Percentiles rank a stretch among this genome's conserved stretches.
Evolutionary conservation across 1,140 invertebrate species (phyloP).

Genomic region (Pseudomyrmex concolor): DNA sequence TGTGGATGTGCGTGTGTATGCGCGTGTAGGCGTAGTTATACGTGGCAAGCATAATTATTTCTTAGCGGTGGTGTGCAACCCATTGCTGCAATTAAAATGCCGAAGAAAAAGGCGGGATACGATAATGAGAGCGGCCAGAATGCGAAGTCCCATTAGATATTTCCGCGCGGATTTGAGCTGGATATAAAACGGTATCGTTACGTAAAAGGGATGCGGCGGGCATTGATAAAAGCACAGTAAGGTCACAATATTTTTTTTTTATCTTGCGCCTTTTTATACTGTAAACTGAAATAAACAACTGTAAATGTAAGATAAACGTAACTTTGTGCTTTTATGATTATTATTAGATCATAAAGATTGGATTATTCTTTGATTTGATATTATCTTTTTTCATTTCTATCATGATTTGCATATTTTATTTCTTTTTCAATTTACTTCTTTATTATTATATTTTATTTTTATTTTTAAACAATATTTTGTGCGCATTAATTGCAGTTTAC

Average conservation of each 20-base stretch:
- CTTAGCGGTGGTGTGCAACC: conserved; percentile 66
- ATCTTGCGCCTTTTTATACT: not conserved
- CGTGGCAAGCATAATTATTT: conserved; percentile 72
- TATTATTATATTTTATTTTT: too few relatives aligned
- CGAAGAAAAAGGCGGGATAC: conserved; percentile 68
- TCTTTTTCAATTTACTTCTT: too few relatives aligned
- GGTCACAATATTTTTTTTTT: not conserved
- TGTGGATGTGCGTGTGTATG: not conserved
- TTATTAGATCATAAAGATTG: too few relatives aligned
- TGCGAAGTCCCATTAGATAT: conserved; percentile 69
- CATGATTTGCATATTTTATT: too few relatives aligned
- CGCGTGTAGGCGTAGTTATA: not conserved
- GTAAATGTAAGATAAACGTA: too few relatives aligned
- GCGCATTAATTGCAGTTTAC: too few relatives aligned
- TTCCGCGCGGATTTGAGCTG: conserved; percentile 42
- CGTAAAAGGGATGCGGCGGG: conserved; percentile 12
- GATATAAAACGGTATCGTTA: conserved; percentile 65
- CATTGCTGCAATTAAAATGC: conserved; percentile 75
- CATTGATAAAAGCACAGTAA: not conserved
- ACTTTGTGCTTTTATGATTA: too few relatives aligned
- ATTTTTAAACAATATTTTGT: too few relatives aligned
- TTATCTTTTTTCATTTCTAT: too few relatives aligned
- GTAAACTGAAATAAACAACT: not conserved
- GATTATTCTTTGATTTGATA: too few relatives aligned
- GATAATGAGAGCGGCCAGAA: conserved; percentile 67